A percentile compares a stretch with the other conserved stretches of the same genome.
Evolutionary conservation across 2,113 vertebrate genomes (phyloP).

Genomic region (Euleptes europaea): DNA sequence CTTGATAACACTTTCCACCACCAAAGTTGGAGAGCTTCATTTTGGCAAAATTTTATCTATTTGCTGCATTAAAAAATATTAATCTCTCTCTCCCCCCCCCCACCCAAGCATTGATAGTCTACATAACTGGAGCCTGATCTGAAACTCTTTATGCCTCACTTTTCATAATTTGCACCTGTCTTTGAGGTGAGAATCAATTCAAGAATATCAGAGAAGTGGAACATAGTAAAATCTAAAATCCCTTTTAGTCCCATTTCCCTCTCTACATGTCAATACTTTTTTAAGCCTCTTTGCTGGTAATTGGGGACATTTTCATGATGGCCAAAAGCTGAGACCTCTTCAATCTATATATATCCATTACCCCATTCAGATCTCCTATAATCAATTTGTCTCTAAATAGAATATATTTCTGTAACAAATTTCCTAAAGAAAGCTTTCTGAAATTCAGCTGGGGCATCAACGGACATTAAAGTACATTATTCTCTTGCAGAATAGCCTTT

Average conservation of each 20-base stretch:
- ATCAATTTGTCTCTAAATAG: constrained; percentile 5
- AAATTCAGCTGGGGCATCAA: constrained; percentile 4
- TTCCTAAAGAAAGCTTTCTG: constrained; percentile 7
- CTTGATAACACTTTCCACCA: no score
- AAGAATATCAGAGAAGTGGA: neutral
- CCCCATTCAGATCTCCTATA: neutral
- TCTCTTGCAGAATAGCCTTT: constrained; percentile 1
- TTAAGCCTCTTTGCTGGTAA: constrained; percentile 17
- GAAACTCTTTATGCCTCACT: neutral
- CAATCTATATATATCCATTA: neutral
- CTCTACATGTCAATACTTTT: constrained; percentile 12
- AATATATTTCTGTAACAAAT: constrained; percentile 3
- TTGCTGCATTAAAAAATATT: neutral
- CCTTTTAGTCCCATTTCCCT: neutral
- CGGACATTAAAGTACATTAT: neutral
- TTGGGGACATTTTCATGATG: constrained; percentile 1
- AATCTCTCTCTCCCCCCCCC: no score
- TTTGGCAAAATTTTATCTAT: no score
- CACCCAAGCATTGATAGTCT: no score
- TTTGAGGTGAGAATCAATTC: neutral
- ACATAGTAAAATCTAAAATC: neutral
- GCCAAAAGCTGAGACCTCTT: constrained; percentile 10
- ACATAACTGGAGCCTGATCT: neutral
- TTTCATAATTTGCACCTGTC: neutral
- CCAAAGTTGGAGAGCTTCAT: no score